Conservation (phyloP, 2,113 vertebrate species). For the Xiphophorus hellerii region DNA sequence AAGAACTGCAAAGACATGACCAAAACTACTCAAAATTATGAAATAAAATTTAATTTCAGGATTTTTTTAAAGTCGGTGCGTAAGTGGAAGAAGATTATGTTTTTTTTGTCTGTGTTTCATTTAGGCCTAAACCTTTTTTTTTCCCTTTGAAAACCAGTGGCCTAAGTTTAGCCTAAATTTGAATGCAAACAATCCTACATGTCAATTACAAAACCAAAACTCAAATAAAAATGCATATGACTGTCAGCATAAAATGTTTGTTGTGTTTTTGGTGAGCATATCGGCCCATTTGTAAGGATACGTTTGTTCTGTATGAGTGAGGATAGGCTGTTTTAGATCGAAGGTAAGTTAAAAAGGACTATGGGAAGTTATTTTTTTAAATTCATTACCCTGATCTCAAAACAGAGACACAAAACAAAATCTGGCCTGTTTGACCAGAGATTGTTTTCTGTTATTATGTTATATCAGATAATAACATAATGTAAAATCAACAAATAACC, state of each 20-base stretch:
- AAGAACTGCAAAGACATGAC: constrained; percentile 25
- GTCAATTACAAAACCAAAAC: constrained; percentile 73
- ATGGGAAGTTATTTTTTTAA: neutral
- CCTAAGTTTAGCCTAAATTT: constrained; percentile 58
- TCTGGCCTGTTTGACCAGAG: neutral
- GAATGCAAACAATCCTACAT: constrained; percentile 58
- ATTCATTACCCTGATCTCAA: neutral
- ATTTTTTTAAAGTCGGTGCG: constrained; percentile 28
- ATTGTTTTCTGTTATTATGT: too few species aligned
- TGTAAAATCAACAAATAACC: too few species aligned
- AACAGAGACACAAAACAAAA: neutral
- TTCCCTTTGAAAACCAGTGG: constrained; percentile 45
- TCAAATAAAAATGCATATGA: constrained; percentile 59
- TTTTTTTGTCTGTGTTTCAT: constrained; percentile 36
- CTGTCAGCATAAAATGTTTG: constrained; percentile 19
- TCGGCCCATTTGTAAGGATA: neutral
- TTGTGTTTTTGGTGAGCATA: constrained; percentile 10
- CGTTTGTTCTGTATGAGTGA: neutral
- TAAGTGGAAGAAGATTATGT: constrained; percentile 33
- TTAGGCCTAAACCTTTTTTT: constrained; percentile 32
- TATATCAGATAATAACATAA: too few species aligned
- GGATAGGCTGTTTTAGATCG: neutral
- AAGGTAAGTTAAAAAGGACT: constrained; percentile 13
- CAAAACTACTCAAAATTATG: constrained; percentile 36
- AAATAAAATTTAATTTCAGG: constrained; percentile 29